phyloP scores from a whole-genome alignment of 1,140 invertebrate species.

The Planococcus citri region DNA sequence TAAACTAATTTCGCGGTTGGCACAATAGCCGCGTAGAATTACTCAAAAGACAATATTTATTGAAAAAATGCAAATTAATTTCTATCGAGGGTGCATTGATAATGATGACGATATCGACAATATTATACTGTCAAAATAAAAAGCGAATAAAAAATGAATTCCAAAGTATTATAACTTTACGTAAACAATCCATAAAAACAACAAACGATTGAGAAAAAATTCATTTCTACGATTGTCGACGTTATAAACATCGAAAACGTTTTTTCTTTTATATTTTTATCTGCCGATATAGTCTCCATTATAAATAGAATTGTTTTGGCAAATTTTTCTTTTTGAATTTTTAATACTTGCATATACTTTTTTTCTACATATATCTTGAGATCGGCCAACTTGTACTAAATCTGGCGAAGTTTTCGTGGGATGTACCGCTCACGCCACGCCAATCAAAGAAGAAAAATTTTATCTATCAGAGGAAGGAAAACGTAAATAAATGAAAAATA shows the following conservation, averaged over 20 bases:
- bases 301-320: not conserved
- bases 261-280: not conserved
- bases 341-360: too few relatives aligned
- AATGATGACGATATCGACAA: not conserved
- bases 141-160: not conserved
- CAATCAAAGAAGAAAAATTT: not conserved
- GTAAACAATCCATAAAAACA: not conserved
- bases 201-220: not conserved
- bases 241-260: not conserved
- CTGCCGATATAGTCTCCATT: not conserved
- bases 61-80: not conserved
- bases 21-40: too few relatives aligned
- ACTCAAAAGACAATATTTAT: slow-evolving; percentile 2
- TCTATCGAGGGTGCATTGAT: not conserved
- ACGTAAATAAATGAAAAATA: not conserved
- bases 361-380: too few relatives aligned
- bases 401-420: too few relatives aligned
- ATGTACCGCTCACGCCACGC: too few relatives aligned
- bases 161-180: not conserved
- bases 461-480: not conserved
- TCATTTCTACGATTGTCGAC: not conserved
- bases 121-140: slow-evolving; percentile 2
- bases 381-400: too few relatives aligned
- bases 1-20: too few relatives aligned
- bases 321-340: too few relatives aligned